These are phyloP conservation scores for Danio choprae DNA, from an alignment of 2,797 vertebrate genomes.

Conservation along the genomic window DNA sequence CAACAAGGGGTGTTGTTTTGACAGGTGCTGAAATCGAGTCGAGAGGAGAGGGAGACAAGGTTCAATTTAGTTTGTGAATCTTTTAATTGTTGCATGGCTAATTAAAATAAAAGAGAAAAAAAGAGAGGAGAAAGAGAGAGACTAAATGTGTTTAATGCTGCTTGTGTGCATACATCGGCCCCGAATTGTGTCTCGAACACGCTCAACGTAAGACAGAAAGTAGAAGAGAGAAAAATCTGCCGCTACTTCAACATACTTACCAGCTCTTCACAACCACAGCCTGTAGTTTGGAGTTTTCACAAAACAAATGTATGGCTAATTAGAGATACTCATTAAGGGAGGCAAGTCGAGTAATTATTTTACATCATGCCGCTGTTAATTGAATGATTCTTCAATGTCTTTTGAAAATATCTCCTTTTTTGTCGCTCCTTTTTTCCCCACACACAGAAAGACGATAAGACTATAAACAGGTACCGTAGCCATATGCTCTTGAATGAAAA, in stretches of 20 bases:
- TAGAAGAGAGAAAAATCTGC: constrained; percentile 69
- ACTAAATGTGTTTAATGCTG: constrained; percentile 93
- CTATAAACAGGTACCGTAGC: constrained; percentile 78
- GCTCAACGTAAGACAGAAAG: constrained; percentile 77
- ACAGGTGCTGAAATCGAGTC: constrained; percentile 99
- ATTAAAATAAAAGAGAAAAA: constrained; percentile 88
- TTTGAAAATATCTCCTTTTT: constrained; percentile 90
- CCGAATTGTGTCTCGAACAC: constrained; percentile 92
- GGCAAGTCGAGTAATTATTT: constrained; percentile 97
- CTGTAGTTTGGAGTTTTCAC: constrained; percentile 91
- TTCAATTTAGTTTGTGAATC: constrained; percentile 99
- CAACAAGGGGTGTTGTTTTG: constrained; percentile 94
- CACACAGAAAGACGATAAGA: constrained; percentile 83
- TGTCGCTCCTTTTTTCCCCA: constrained; percentile 75
- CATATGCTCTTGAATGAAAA: constrained; percentile 81
- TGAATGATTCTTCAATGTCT: constrained; percentile 98
- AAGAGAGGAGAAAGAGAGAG: constrained; percentile 75
- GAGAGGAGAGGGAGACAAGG: constrained; percentile 96
- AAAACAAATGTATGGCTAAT: constrained; percentile 99
- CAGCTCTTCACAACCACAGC: constrained; percentile 91
- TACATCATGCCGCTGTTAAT: constrained; percentile 99
- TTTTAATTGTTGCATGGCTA: constrained; percentile 99
- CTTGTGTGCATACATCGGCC: constrained; percentile 92
- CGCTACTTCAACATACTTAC: constrained; percentile 86
- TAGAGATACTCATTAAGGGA: constrained; percentile 98